Evolutionary conservation across 30 jellyfish, hydroid and myxozoan species (phyloP).

Genomic region (Aurelia aurita complex sp. Pacific): DNA sequence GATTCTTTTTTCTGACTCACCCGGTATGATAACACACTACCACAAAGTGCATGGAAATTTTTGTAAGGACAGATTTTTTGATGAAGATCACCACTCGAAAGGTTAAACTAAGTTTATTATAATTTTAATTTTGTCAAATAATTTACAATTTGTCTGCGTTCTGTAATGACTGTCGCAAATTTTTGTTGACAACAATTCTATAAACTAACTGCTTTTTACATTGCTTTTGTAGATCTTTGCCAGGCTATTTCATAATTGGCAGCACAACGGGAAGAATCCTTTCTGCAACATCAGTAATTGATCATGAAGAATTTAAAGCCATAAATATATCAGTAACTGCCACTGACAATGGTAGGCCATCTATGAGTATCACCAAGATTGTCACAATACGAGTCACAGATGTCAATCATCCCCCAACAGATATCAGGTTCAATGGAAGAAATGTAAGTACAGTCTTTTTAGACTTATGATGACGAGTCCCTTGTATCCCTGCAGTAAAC

Average conservation of each 20-base stretch:
- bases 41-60: too few species aligned
- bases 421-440: conserved; percentile 36
- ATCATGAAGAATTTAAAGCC: conserved; percentile 49
- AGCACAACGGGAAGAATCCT: conserved; percentile 46
- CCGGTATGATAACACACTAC: too few species aligned
- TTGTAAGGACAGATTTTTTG: too few species aligned
- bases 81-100: too few species aligned
- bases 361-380: conserved; percentile 32
- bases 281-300: conserved; percentile 42
- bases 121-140: too few species aligned
- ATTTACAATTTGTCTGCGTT: too few species aligned
- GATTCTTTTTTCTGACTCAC: too few species aligned
- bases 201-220: too few species aligned
- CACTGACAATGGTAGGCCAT: conserved; percentile 78
- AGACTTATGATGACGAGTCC: neutral
- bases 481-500: too few species aligned
- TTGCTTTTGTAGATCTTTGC: neutral
- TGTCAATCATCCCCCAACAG: conserved; percentile 85
- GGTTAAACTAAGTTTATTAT: too few species aligned
- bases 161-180: too few species aligned
- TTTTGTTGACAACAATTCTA: too few species aligned
- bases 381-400: conserved; percentile 62
- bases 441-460: conserved; percentile 10
- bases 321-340: conserved; percentile 55
- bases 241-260: conserved; percentile 52